Evolutionary conservation across 2,888 invertebrate genomes (phyloP).

Genomic region (Magallana nippona): DNA sequence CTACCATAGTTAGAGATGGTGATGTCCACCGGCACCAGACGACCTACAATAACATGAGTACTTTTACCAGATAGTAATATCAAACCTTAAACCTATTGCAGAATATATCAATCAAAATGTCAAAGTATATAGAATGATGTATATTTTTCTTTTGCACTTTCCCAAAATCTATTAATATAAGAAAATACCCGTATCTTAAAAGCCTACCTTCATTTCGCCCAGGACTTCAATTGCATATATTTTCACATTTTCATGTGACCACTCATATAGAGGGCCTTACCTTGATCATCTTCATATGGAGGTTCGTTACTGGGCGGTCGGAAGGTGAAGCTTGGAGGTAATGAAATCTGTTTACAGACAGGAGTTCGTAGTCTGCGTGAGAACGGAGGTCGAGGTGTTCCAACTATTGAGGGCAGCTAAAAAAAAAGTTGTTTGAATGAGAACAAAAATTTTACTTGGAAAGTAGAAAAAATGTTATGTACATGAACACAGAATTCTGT

Average conservation of each 20-base stretch:
- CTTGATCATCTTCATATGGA: constrained; percentile 18
- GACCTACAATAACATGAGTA: neutral
- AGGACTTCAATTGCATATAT: no score
- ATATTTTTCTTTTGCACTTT: neutral
- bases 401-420: constrained; percentile 40
- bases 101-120: neutral
- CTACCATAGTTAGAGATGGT: constrained; percentile 51
- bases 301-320: constrained; percentile 70
- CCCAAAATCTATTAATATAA: neutral
- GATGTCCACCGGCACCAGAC: constrained; percentile 49
- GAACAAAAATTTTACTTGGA: no score
- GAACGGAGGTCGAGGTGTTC: constrained; percentile 46
- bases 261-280: neutral
- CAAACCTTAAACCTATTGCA: no score
- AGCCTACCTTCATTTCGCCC: no score
- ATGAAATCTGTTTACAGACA: constrained; percentile 49
- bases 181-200: no score
- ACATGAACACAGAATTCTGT: neutral
- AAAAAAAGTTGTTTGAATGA: no score
- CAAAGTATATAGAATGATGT: neutral
- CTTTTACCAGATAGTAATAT: no score
- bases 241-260: neutral
- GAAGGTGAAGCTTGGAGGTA: constrained; percentile 74
- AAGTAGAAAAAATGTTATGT: no score
- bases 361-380: constrained; percentile 47